Conservation (phyloP, 2,888 invertebrate species). For the Adelphocoris suturalis region DNA sequence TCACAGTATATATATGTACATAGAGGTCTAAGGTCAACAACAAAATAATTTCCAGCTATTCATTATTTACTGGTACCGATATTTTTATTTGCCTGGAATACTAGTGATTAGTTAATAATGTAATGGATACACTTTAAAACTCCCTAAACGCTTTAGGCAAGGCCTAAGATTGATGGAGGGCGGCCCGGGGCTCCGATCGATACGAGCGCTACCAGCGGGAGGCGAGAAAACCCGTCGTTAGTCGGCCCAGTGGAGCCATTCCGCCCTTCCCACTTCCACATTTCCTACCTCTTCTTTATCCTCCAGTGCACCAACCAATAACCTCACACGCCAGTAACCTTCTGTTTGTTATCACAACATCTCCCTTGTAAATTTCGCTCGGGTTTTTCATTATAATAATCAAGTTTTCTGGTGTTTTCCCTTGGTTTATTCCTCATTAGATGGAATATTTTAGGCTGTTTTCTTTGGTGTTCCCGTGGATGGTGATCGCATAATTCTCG, state of each 20-base stretch:
- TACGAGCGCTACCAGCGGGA: slow-evolving; percentile 60
- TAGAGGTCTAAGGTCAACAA: too few relatives aligned
- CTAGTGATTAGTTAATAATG: too few relatives aligned
- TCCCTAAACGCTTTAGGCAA: too few relatives aligned
- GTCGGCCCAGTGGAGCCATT: neutral
- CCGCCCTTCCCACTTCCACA: slow-evolving; percentile 8
- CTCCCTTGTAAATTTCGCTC: neutral
- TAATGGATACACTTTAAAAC: too few relatives aligned
- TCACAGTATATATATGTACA: too few relatives aligned
- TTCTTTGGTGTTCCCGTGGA: neutral
- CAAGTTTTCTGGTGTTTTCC: neutral
- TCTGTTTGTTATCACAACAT: slow-evolving; percentile 13
- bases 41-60: too few relatives aligned
- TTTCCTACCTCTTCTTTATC: neutral
- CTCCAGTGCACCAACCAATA: neutral
- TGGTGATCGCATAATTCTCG: neutral
- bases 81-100: too few relatives aligned
- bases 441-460: neutral
- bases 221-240: slow-evolving; percentile 21
- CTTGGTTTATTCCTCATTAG: neutral
- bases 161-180: neutral
- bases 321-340: neutral
- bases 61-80: too few relatives aligned
- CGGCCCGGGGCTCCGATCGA: slow-evolving; percentile 44
- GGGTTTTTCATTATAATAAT: neutral